Evolutionary conservation across 1,140 invertebrate genomes (phyloP).

Genomic region (Ips nitidus): DNA sequence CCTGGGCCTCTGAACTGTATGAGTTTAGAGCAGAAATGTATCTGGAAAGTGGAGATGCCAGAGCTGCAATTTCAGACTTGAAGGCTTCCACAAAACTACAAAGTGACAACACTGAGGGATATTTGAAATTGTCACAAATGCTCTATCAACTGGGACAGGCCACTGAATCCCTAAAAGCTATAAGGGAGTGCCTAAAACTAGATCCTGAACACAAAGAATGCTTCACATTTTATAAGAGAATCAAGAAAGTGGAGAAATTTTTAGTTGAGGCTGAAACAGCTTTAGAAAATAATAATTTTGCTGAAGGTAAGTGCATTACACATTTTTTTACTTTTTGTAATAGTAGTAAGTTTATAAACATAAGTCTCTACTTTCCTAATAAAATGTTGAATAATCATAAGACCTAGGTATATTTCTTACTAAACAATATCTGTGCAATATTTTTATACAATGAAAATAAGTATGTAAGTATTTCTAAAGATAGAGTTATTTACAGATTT

Average conservation of each 20-base stretch:
- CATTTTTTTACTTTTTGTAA: background rate
- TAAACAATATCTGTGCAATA: no score
- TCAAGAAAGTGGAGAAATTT: conserved; percentile 93
- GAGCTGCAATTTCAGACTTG: conserved; percentile 89
- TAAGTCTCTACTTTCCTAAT: background rate
- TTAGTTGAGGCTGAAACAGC: conserved; percentile 72
- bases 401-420: background rate
- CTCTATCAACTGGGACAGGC: conserved; percentile 91
- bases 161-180: conserved; percentile 86
- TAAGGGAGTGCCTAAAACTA: conserved; percentile 95
- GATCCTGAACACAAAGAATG: conserved; percentile 98
- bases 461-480: no score
- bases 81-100: conserved; percentile 86
- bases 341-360: no score
- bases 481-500: no score
- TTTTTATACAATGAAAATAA: no score
- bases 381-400: background rate
- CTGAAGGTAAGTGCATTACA: conserved; percentile 62
- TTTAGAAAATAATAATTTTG: conserved; percentile 69
- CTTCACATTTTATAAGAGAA: conserved; percentile 94
- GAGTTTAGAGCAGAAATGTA: conserved; percentile 87
- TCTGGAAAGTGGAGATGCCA: conserved; percentile 74
- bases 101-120: conserved; percentile 89
- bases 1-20: conserved; percentile 83
- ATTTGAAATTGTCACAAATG: conserved; percentile 77